Percentiles rank a stretch among this genome's conserved stretches.
phyloP scores from a whole-genome alignment of 2,113 vertebrate species.

The Hemichromis elongatus region DNA sequence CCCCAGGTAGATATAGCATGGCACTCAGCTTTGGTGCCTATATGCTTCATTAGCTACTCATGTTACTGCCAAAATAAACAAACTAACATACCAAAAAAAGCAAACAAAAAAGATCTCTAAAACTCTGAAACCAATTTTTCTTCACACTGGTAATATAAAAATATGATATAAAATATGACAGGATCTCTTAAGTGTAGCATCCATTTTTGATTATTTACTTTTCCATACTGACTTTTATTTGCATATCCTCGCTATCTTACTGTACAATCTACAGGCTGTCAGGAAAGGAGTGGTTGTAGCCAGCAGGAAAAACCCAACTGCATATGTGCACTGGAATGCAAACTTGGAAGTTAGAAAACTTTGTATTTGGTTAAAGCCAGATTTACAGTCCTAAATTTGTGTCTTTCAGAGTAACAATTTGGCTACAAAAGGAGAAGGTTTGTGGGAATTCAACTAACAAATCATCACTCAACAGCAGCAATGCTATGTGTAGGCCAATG shows the following conservation, averaged over 20 bases:
- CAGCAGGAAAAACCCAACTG: not conserved
- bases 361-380: not conserved
- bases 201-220: not conserved
- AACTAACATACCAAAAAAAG: not conserved
- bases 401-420: not conserved
- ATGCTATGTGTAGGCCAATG: not conserved
- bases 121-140: not conserved
- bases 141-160: not conserved
- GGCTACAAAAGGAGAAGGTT: not conserved
- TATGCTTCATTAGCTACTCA: not conserved
- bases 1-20: not conserved
- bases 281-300: not conserved
- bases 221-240: not conserved
- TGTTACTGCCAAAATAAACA: not conserved
- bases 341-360: not conserved
- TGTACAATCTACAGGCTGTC: not conserved
- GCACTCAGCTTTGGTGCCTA: not conserved
- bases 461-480: not conserved
- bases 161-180: not conserved
- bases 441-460: not conserved
- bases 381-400: not conserved
- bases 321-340: not conserved
- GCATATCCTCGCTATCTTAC: not conserved
- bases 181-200: not conserved
- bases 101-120: not conserved